Conservation (phyloP, 2,888 invertebrate genomes). For the Zonitis immaculata region DNA sequence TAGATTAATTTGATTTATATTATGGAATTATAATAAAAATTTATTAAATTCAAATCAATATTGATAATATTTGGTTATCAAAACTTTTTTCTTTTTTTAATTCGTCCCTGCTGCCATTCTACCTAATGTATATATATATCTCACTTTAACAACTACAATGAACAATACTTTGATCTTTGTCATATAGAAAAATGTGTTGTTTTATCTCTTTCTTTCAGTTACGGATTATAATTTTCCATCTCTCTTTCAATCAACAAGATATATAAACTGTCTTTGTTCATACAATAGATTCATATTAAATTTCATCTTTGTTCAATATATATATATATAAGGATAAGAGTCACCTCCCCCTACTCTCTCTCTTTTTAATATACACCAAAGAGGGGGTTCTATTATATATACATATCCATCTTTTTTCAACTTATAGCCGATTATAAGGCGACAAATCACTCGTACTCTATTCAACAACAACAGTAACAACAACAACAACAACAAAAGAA, state of each 20-base stretch:
- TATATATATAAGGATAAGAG: slow-evolving; percentile 43
- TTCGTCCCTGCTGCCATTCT: slow-evolving; percentile 35
- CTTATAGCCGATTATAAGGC: slow-evolving; percentile 27
- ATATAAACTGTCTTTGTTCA: slow-evolving; percentile 22
- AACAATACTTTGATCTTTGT: slow-evolving; percentile 36
- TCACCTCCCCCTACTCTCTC: slow-evolving; percentile 43
- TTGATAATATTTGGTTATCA: too few species aligned
- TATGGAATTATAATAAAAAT: too few species aligned
- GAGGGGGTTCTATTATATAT: slow-evolving; percentile 4
- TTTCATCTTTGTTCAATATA: slow-evolving; percentile 26
- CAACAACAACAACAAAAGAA: slow-evolving; percentile 25
- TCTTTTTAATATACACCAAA: slow-evolving; percentile 16
- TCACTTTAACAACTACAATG: slow-evolving; percentile 31
- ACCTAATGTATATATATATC: slow-evolving; percentile 36
- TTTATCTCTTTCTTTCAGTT: slow-evolving; percentile 40
- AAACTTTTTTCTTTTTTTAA: too few species aligned
- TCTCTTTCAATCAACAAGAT: slow-evolving; percentile 36
- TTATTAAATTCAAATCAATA: too few species aligned
- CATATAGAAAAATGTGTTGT: slow-evolving; percentile 35
- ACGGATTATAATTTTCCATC: slow-evolving; percentile 44
- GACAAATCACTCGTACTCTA: slow-evolving; percentile 36
- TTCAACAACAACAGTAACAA: slow-evolving; percentile 38
- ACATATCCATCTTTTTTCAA: slow-evolving; percentile 23
- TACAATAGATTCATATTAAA: slow-evolving; percentile 5
- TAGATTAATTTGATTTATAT: too few species aligned